phyloP scores from a whole-genome alignment of 1,140 invertebrate species.

The Lordiphosa collinella region DNA sequence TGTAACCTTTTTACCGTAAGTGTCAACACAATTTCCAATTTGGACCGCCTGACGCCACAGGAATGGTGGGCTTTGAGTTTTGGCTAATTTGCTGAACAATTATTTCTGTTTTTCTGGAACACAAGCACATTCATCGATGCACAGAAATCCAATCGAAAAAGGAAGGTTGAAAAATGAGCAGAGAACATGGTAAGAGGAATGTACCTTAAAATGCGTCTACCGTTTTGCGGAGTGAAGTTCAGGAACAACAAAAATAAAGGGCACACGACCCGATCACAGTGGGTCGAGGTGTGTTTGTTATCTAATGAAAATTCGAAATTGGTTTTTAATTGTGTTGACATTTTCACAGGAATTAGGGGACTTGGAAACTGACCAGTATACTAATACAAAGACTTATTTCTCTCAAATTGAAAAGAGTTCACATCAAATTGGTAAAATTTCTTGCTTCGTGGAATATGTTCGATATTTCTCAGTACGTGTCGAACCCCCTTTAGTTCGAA shows the following conservation, averaged over 20 bases:
- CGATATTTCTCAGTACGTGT: too few species aligned
- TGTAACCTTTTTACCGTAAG: slow-evolving; percentile 6
- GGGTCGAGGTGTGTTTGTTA: background rate
- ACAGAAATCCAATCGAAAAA: slow-evolving; percentile 43
- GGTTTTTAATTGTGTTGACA: background rate
- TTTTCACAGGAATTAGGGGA: background rate
- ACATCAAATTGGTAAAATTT: too few species aligned
- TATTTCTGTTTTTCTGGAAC: slow-evolving; percentile 24
- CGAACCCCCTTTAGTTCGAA: too few species aligned
- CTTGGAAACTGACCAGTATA: too few species aligned
- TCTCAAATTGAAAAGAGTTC: too few species aligned
- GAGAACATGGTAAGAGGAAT: slow-evolving; percentile 36
- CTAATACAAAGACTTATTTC: too few species aligned
- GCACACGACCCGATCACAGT: background rate
- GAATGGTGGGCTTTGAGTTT: slow-evolving; percentile 1
- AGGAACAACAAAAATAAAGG: background rate
- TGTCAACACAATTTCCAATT: slow-evolving; percentile 39
- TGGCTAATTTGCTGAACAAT: slow-evolving; percentile 28
- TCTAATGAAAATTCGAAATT: background rate
- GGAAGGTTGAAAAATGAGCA: slow-evolving; percentile 57
- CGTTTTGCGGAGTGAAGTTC: slow-evolving; percentile 32
- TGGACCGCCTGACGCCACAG: slow-evolving; percentile 60
- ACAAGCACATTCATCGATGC: slow-evolving; percentile 14
- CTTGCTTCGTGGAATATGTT: too few species aligned
- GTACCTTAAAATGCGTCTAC: slow-evolving; percentile 23